Percentiles rank a stretch among this genome's conserved stretches.
Conservation (phyloP, 2,797 vertebrate species). For the Acanthis flammea region DNA sequence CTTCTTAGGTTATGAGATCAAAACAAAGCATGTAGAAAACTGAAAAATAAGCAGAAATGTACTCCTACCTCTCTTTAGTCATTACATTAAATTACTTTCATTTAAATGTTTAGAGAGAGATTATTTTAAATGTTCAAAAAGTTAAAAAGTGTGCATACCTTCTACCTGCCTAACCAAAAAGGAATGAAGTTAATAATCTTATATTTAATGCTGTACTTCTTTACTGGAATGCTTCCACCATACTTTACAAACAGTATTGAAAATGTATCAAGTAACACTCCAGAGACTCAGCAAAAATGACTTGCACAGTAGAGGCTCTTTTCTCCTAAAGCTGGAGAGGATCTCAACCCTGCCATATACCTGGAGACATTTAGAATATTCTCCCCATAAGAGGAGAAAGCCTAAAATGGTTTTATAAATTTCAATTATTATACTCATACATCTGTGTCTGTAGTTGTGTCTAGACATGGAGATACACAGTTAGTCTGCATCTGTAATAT, state of each 20-base stretch:
- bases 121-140: background rate
- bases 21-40: background rate
- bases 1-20: background rate
- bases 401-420: background rate
- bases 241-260: background rate
- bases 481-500: background rate
- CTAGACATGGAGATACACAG: background rate
- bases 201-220: background rate
- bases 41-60: background rate
- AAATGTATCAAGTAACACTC: background rate
- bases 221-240: background rate
- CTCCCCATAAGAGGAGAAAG: background rate
- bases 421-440: background rate
- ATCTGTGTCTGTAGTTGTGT: background rate
- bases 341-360: background rate
- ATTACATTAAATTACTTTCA: background rate
- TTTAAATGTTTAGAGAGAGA: background rate
- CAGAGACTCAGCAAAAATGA: background rate
- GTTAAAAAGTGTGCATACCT: background rate
- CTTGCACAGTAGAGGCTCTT: background rate
- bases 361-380: background rate
- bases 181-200: background rate
- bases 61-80: background rate
- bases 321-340: background rate
- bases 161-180: background rate